Percentiles rank a stretch among this genome's conserved stretches.
Conservation (phyloP, 1,140 invertebrate species). For the Augochlora pura region DNA sequence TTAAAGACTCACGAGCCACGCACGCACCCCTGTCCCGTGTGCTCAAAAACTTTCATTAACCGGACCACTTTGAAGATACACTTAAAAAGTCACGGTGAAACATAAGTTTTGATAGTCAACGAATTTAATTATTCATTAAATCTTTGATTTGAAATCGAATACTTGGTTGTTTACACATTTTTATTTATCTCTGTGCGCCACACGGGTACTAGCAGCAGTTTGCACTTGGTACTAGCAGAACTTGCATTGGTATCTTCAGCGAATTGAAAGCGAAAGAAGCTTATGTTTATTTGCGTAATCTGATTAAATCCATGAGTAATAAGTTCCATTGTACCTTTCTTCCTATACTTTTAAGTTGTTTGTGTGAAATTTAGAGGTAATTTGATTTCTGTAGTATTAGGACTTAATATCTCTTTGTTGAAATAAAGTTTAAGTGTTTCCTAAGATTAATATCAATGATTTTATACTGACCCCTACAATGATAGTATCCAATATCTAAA, state of each 20-base stretch:
- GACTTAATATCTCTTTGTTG: too few species aligned
- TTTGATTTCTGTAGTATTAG: too few species aligned
- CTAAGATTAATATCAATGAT: too few species aligned
- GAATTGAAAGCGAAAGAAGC: not conserved
- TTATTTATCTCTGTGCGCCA: not conserved
- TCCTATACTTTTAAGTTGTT: too few species aligned
- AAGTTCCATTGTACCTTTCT: not conserved
- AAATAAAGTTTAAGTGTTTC: too few species aligned
- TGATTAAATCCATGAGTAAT: slow-evolving; percentile 23
- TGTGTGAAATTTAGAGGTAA: too few species aligned
- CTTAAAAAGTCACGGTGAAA: slow-evolving; percentile 62
- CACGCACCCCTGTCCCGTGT: slow-evolving; percentile 65
- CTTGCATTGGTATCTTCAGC: not conserved
- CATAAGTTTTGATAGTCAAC: not conserved
- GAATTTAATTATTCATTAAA: not conserved
- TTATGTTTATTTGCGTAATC: slow-evolving; percentile 18
- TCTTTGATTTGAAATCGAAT: not conserved
- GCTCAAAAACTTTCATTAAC: slow-evolving; percentile 71
- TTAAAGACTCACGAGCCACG: slow-evolving; percentile 64
- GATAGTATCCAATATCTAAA: too few species aligned
- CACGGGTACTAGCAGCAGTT: not conserved
- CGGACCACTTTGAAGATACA: slow-evolving; percentile 67
- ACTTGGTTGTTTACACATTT: not conserved
- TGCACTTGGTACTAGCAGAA: slow-evolving; percentile 9
- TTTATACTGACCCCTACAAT: too few species aligned